Conservation (phyloP, 2,888 invertebrate genomes). For the Eristalis intricaria region DNA sequence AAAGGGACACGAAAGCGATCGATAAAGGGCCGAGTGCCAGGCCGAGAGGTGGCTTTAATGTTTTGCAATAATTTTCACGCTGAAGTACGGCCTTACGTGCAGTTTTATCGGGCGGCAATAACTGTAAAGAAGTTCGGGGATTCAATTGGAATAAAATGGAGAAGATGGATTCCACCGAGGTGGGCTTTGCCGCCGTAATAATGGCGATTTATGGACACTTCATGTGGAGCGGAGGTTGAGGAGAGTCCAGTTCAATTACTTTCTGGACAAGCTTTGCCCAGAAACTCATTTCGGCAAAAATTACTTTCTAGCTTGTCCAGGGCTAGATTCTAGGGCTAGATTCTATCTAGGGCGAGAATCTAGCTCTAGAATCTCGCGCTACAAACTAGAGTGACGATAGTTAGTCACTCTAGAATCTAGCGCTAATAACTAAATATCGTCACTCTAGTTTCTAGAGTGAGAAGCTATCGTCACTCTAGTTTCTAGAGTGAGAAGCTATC, state of each 20-base stretch:
- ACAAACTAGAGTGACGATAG: too few relatives aligned
- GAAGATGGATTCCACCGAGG: neutral
- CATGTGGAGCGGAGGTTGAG: neutral
- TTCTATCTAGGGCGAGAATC: too few relatives aligned
- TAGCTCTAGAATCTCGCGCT: too few relatives aligned
- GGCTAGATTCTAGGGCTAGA: too few relatives aligned
- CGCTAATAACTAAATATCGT: too few relatives aligned
- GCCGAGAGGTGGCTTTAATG: constrained; percentile 36
- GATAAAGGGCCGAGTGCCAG: neutral
- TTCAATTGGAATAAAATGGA: neutral
- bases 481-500: too few relatives aligned
- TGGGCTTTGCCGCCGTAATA: neutral
- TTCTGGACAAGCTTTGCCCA: too few relatives aligned
- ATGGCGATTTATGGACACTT: neutral
- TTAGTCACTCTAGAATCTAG: too few relatives aligned
- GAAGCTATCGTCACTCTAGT: too few relatives aligned
- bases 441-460: too few relatives aligned
- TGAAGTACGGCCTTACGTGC: constrained; percentile 20
- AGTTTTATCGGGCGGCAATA: constrained; percentile 10
- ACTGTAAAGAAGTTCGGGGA: neutral
- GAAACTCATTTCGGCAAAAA: too few relatives aligned
- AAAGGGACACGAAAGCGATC: neutral
- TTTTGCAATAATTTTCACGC: constrained; percentile 41
- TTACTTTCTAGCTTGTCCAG: too few relatives aligned
- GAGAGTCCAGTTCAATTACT: neutral